Conservation (phyloP, 2,888 invertebrate genomes). For the Diarsia brunnea region DNA sequence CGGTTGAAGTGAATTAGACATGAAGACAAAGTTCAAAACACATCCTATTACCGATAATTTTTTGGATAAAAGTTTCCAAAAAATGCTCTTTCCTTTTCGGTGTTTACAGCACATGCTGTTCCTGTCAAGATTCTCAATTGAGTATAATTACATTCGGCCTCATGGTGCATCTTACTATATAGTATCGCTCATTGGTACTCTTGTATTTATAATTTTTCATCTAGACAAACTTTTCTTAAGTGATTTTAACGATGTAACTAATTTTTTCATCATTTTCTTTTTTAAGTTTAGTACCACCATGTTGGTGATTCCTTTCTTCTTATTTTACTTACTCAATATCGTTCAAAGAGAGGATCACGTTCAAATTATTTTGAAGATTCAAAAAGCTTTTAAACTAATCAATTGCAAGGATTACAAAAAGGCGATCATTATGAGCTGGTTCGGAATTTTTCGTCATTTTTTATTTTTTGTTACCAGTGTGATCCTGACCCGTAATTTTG, state of each 20-base stretch:
- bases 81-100: constrained; percentile 20
- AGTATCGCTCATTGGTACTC: constrained; percentile 18
- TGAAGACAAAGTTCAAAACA: constrained; percentile 1
- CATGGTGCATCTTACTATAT: constrained; percentile 24
- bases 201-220: constrained; percentile 23
- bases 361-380: constrained; percentile 31
- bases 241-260: neutral
- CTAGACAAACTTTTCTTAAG: neutral
- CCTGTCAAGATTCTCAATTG: constrained; percentile 28
- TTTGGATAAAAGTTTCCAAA: constrained; percentile 26
- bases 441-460: neutral
- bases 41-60: constrained; percentile 18
- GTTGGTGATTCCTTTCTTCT: constrained; percentile 14
- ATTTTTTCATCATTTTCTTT: neutral
- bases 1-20: neutral
- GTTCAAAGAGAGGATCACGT: constrained; percentile 16
- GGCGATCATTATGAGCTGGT: constrained; percentile 2
- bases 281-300: neutral
- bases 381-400: constrained; percentile 23
- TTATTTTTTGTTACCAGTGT: neutral
- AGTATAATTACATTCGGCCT: constrained; percentile 36
- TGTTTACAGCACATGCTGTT: constrained; percentile 30
- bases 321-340: constrained; percentile 12
- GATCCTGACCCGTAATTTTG: neutral
- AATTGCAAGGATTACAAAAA: constrained; percentile 5